phyloP scores from a whole-genome alignment of 30 jellyfish, hydroid and myxozoan species.

The Euphysa ruthae region DNA sequence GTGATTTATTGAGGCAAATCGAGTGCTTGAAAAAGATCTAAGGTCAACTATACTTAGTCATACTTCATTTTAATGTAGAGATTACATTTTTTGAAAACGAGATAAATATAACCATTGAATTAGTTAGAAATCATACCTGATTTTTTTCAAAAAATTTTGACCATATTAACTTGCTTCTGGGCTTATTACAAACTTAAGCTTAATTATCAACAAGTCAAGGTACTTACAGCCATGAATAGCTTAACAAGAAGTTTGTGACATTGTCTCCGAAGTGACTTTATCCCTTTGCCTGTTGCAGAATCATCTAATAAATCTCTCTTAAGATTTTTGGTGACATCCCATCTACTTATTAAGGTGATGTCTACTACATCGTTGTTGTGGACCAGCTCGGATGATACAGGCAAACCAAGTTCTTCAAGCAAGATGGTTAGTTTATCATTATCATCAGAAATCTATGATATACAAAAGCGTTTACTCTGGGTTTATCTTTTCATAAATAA shows the following conservation, averaged over 20 bases:
- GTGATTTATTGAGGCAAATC: no score
- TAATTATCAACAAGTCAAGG: no score
- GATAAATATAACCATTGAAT: no score
- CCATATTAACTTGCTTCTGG: no score
- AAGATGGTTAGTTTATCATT: constrained; percentile 60
- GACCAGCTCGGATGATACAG: constrained; percentile 31
- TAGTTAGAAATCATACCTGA: no score
- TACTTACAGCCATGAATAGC: constrained; percentile 53
- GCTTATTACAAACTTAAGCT: neutral
- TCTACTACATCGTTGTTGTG: constrained; percentile 68
- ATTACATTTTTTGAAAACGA: no score
- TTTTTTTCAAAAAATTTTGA: no score
- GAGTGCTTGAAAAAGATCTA: no score
- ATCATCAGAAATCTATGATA: constrained; percentile 48
- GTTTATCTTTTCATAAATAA: no score
- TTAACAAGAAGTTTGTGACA: constrained; percentile 68
- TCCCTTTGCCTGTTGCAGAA: constrained; percentile 61
- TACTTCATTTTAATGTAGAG: no score
- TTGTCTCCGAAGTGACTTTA: constrained; percentile 66
- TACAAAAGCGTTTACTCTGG: no score
- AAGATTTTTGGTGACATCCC: constrained; percentile 81
- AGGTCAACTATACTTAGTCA: no score
- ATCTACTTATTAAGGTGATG: constrained; percentile 69
- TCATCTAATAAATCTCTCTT: constrained; percentile 74
- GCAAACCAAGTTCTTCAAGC: constrained; percentile 60